phyloP scores from a whole-genome alignment of 1,140 invertebrate species.

The Elymnias hypermnestra region DNA sequence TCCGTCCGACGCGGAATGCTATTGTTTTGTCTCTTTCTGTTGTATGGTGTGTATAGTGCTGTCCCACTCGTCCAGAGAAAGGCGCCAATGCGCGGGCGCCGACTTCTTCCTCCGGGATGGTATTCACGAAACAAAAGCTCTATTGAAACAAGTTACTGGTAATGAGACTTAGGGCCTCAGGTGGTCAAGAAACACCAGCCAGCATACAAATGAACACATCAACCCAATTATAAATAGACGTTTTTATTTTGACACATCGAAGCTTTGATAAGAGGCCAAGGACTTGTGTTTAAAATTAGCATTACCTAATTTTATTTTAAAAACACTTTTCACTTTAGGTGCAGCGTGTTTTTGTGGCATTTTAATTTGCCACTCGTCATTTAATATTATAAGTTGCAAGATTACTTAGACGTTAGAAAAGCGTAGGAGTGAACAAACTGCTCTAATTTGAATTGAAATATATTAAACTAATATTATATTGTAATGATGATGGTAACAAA shows the following conservation, averaged over 20 bases:
- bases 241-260: not conserved
- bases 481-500: too few relatives aligned
- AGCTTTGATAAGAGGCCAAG: not conserved
- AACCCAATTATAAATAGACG: not conserved
- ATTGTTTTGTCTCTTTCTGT: slow-evolving; percentile 50
- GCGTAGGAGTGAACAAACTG: too few relatives aligned
- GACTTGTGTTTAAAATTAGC: not conserved
- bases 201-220: slow-evolving; percentile 4
- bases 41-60: slow-evolving; percentile 13
- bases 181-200: slow-evolving; percentile 44
- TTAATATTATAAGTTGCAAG: too few relatives aligned
- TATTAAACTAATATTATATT: too few relatives aligned
- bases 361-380: too few relatives aligned
- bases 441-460: too few relatives aligned
- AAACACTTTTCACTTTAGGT: too few relatives aligned
- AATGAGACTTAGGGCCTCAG: slow-evolving; percentile 48
- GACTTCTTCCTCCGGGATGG: slow-evolving; percentile 64
- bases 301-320: not conserved
- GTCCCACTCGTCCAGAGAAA: slow-evolving; percentile 55
- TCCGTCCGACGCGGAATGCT: slow-evolving; percentile 59
- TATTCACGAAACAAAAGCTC: slow-evolving; percentile 63
- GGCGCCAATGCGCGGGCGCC: slow-evolving; percentile 68
- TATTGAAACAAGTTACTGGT: slow-evolving; percentile 65
- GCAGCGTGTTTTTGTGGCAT: too few relatives aligned
- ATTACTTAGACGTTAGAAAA: too few relatives aligned